These are phyloP conservation scores for Pseudolaguvia tuberculata DNA, from an alignment of 2,113 vertebrate genomes.

Conservation along the genomic window DNA sequence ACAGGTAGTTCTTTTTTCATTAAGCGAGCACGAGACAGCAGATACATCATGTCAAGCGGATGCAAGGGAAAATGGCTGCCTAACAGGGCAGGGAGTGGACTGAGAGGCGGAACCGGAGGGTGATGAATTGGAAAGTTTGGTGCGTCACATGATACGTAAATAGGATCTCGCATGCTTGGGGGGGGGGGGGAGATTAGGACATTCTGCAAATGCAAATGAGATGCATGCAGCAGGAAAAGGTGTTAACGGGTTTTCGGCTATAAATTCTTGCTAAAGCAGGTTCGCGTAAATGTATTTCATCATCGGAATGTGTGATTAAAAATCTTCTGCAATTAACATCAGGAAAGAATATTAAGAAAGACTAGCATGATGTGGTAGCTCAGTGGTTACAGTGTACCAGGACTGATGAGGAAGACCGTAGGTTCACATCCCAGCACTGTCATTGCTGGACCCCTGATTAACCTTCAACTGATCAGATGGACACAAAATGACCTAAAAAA, in stretches of 20 bases:
- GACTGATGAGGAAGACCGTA: no score
- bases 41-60: conserved; percentile 67
- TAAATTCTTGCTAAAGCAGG: background rate
- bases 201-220: conserved; percentile 19
- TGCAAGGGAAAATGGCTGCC: conserved; percentile 57
- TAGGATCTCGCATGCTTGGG: conserved; percentile 22
- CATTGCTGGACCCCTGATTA: no score
- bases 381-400: no score
- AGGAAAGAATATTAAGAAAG: background rate
- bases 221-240: background rate
- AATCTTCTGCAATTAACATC: background rate
- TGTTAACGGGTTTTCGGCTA: background rate
- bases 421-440: no score
- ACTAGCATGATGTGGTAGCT: no score
- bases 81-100: conserved; percentile 60
- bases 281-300: background rate
- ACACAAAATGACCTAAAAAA: no score
- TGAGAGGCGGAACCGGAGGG: conserved; percentile 50
- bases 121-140: conserved; percentile 61
- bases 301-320: background rate
- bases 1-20: conserved; percentile 65
- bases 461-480: no score
- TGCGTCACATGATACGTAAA: conserved; percentile 32
- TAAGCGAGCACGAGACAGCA: conserved; percentile 63
- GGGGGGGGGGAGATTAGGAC: background rate